A percentile compares a stretch with the other conserved stretches of the same genome.
Evolutionary conservation across 1,140 invertebrate genomes (phyloP).

Genomic region (Drosophila navojoa): DNA sequence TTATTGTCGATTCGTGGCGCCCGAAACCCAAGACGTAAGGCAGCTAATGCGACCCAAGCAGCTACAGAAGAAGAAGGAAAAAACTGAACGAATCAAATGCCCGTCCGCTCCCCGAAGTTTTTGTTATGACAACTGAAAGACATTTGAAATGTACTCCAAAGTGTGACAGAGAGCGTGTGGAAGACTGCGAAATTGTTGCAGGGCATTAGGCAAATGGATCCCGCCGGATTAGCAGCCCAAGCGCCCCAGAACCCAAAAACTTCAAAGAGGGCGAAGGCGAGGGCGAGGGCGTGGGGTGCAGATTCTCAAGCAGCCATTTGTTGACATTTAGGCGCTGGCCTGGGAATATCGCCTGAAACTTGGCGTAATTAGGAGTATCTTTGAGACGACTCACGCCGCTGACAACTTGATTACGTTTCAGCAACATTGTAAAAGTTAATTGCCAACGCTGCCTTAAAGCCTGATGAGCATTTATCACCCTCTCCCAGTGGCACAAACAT

Average conservation of each 20-base stretch:
- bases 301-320: constrained; percentile 50
- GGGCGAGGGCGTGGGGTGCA: neutral
- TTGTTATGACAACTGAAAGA: constrained; percentile 79
- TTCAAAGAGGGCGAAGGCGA: neutral
- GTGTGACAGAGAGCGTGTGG: constrained; percentile 23
- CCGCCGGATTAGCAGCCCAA: constrained; percentile 61
- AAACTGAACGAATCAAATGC: neutral
- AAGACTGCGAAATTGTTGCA: constrained; percentile 56
- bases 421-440: constrained; percentile 82
- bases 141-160: constrained; percentile 62
- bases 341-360: constrained; percentile 65
- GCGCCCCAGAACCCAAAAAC: neutral
- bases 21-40: constrained; percentile 59
- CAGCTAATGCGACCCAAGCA: constrained; percentile 53
- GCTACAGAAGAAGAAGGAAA: neutral
- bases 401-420: constrained; percentile 81
- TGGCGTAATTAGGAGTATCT: constrained; percentile 74
- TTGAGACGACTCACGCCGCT: constrained; percentile 47
- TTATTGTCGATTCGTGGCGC: constrained; percentile 70
- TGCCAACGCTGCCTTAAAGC: constrained; percentile 75
- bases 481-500: constrained; percentile 5
- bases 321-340: constrained; percentile 59
- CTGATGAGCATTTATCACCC: constrained; percentile 80
- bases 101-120: constrained; percentile 45
- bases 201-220: constrained; percentile 79